A percentile compares a stretch with the other conserved stretches of the same genome.
Conservation (phyloP, 2,113 vertebrate genomes). For the Hylia prasina region DNA sequence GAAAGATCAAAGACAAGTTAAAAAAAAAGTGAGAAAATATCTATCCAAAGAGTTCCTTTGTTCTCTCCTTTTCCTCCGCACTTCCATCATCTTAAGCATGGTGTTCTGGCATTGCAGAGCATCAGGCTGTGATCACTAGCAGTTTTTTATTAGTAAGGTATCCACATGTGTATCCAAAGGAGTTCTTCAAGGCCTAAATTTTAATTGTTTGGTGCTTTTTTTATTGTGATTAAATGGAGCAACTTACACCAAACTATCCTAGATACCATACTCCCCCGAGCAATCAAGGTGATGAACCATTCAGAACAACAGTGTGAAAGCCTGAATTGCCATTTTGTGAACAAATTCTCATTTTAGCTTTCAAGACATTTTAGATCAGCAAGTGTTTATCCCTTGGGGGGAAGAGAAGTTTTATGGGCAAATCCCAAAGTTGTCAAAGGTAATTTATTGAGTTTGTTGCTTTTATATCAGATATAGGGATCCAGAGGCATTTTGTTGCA, state of each 20-base stretch:
- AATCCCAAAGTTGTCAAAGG: neutral
- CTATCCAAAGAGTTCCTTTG: neutral
- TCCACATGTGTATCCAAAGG: neutral
- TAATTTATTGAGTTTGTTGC: neutral
- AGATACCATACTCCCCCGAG: neutral
- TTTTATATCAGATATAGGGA: neutral
- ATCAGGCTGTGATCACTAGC: neutral
- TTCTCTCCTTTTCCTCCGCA: accelerated
- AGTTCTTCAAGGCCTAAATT: neutral
- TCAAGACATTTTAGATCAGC: neutral
- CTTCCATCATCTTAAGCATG: accelerated
- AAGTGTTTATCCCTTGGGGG: neutral
- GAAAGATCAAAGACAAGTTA: neutral
- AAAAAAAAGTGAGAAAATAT: neutral
- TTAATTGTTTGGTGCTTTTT: neutral
- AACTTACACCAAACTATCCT: neutral
- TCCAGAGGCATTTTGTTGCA: neutral
- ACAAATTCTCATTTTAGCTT: neutral
- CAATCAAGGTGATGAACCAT: neutral
- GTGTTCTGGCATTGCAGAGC: neutral
- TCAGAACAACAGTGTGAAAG: neutral
- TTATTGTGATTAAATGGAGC: neutral
- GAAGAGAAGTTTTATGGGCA: neutral
- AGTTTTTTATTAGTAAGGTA: neutral
- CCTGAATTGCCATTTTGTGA: neutral